Evolutionary conservation across 1,140 invertebrate species (phyloP).

Genomic region (Ditylenchus dipsaci): DNA sequence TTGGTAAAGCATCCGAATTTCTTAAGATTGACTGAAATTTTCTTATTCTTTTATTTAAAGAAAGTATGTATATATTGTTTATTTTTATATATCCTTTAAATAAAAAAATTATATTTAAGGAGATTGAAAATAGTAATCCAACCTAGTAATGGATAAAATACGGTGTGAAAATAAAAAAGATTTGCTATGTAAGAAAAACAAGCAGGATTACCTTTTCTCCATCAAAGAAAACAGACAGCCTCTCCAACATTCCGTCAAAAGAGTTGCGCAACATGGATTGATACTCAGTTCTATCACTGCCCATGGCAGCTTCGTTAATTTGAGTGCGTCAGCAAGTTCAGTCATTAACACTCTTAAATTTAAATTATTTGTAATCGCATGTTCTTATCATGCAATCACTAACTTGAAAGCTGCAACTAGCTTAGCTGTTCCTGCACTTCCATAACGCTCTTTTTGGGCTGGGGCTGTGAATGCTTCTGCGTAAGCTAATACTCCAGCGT

Average conservation of each 20-base stretch:
- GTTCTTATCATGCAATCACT: slow-evolving; percentile 14
- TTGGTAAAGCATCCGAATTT: too few relatives aligned
- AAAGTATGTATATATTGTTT: too few relatives aligned
- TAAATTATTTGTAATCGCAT: not conserved
- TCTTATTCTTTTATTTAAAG: too few relatives aligned
- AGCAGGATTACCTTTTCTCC: slow-evolving; percentile 38
- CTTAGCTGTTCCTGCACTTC: slow-evolving; percentile 31
- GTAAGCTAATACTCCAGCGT: slow-evolving; percentile 42
- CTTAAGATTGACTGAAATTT: too few relatives aligned
- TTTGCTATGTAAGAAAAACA: slow-evolving; percentile 5
- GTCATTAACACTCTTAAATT: slow-evolving; percentile 37
- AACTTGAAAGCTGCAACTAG: slow-evolving; percentile 39
- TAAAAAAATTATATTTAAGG: too few relatives aligned
- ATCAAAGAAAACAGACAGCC: slow-evolving; percentile 41
- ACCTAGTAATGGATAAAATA: too few relatives aligned
- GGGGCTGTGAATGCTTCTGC: slow-evolving; percentile 45
- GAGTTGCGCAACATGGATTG: slow-evolving; percentile 44
- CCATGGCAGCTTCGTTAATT: slow-evolving; percentile 40
- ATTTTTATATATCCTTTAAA: too few relatives aligned
- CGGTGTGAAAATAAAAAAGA: too few relatives aligned
- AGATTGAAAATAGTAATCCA: too few relatives aligned
- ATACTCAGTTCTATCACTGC: slow-evolving; percentile 40
- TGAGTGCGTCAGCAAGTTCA: slow-evolving; percentile 33
- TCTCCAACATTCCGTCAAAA: slow-evolving; percentile 49
- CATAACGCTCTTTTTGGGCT: slow-evolving; percentile 32